Percentiles rank a stretch among this genome's conserved stretches.
These are phyloP conservation scores for Theonella swinhoei DNA, from an alignment of 37 sponge, comb jelly and placozoan genomes.

Conservation along the genomic window DNA sequence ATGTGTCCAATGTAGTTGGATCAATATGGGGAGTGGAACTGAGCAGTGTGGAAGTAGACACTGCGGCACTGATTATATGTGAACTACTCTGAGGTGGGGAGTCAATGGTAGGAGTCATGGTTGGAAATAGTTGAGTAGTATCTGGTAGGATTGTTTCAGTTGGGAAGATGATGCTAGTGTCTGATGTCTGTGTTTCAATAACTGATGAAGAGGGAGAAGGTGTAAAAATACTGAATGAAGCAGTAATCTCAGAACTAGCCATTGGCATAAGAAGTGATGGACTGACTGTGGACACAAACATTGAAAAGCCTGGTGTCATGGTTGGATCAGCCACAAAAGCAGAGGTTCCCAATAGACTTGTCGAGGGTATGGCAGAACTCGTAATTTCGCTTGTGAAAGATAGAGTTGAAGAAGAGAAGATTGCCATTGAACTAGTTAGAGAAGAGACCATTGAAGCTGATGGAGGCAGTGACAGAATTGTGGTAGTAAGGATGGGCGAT, in stretches of 20 bases:
- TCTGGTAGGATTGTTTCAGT: slow-evolving; percentile 6
- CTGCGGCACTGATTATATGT: no score
- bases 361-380: background rate
- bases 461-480: background rate
- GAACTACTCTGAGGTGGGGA: no score
- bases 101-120: no score
- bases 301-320: background rate
- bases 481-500: background rate
- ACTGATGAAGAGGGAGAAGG: background rate
- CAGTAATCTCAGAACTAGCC: background rate
- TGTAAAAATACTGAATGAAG: background rate
- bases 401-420: background rate
- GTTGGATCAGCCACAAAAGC: background rate
- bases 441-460: no score
- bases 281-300: background rate
- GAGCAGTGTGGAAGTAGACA: no score
- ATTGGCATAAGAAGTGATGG: background rate
- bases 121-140: no score
- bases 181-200: background rate
- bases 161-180: background rate
- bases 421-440: background rate
- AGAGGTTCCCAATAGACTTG: background rate
- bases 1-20: no score
- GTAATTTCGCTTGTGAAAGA: background rate
- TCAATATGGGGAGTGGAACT: no score